Conservation (phyloP, 2,888 invertebrate genomes). For the Cryptophagus acutangulus region DNA sequence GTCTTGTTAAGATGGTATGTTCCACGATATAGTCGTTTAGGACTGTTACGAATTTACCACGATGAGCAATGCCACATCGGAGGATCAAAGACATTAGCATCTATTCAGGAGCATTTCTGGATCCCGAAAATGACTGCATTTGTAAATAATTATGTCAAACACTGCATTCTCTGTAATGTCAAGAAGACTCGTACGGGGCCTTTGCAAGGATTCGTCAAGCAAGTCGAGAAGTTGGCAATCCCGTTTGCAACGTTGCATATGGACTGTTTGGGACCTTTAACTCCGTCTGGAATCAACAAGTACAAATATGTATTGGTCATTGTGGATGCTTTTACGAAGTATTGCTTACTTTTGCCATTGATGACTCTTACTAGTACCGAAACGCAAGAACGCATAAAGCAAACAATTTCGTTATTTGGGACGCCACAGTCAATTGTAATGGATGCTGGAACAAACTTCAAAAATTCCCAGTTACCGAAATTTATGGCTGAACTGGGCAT, state of each 20-base stretch:
- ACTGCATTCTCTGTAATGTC: conserved; percentile 12
- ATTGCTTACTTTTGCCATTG: conserved; percentile 16
- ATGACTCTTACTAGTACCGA: conserved; percentile 19
- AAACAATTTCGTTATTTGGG: conserved; percentile 24
- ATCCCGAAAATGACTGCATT: conserved; percentile 17
- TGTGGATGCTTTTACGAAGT: conserved; percentile 16
- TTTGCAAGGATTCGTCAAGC: conserved; percentile 17
- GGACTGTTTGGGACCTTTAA: conserved; percentile 28
- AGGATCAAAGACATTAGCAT: conserved; percentile 34
- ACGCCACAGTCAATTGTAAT: conserved; percentile 11
- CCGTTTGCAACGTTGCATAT: conserved; percentile 18
- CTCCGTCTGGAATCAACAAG: conserved; percentile 12
- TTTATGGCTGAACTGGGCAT: conserved; percentile 3
- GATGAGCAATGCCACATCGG: conserved; percentile 42
- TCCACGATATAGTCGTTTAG: conserved; percentile 32
- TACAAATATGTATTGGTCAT: conserved; percentile 12
- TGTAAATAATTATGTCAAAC: conserved; percentile 28
- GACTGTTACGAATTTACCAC: conserved; percentile 29
- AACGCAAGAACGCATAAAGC: conserved; percentile 18
- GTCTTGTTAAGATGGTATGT: no score
- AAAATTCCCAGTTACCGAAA: conserved; percentile 2
- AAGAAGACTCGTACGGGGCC: conserved; percentile 13
- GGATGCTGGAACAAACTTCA: conserved; percentile 11
- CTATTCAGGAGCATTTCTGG: conserved; percentile 26
- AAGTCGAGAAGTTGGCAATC: conserved; percentile 12